These are phyloP conservation scores for Pogonocherus hispidulus DNA, from an alignment of 2,888 invertebrate species.

Conservation along the genomic window DNA sequence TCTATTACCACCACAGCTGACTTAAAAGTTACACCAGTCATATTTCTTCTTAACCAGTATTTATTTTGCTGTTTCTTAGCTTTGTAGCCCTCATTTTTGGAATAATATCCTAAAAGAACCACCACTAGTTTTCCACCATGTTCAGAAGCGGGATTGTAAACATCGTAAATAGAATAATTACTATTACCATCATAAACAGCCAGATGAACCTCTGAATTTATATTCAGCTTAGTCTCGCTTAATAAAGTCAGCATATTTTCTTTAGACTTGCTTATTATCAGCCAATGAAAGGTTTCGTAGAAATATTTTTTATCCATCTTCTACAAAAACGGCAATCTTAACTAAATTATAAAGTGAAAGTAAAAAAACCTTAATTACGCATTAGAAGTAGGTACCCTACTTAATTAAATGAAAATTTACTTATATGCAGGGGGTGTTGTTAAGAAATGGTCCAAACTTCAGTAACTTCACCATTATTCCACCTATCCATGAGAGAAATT, in stretches of 20 bases:
- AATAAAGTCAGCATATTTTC: constrained; percentile 59
- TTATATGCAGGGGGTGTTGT: too few species aligned
- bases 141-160: constrained; percentile 72
- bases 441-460: too few species aligned
- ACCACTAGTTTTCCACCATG: constrained; percentile 71
- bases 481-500: too few species aligned
- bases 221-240: constrained; percentile 66
- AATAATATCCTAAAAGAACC: constrained; percentile 70
- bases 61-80: constrained; percentile 54
- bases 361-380: too few species aligned
- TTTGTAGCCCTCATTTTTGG: constrained; percentile 56
- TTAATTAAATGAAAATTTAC: too few species aligned
- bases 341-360: too few species aligned
- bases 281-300: constrained; percentile 65
- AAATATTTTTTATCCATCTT: constrained; percentile 48
- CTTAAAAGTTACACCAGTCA: constrained; percentile 72
- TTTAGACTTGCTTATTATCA: constrained; percentile 60
- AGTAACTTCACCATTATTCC: too few species aligned
- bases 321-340: too few species aligned
- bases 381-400: too few species aligned
- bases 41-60: constrained; percentile 69
- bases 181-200: constrained; percentile 53
- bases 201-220: constrained; percentile 70
- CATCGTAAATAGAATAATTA: constrained; percentile 67
- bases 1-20: constrained; percentile 71